Base-by-base conservation (phyloP, 2,113 vertebrate species). In the Vicugna pacos region DNA sequence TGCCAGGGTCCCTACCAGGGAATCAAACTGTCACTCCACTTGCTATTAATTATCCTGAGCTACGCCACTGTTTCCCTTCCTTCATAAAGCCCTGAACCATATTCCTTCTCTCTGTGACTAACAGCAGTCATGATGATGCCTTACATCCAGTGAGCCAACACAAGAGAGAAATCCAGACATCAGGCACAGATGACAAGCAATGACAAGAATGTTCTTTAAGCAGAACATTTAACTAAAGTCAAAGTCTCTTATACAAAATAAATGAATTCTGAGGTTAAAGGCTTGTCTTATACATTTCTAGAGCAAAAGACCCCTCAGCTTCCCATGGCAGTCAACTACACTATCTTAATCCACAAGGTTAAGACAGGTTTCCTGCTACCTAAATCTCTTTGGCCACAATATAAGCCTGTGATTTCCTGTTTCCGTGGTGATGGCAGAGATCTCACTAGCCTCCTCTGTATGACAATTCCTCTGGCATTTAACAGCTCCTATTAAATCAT, bases 1-100 rank as follows among this genome's bases (percentile, higher is more conserved):
- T 76, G 73, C 88, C 79, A 95, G 91, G 80, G 89, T 92, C 94
- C 93, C 96, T 97, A 35, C 1, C 19, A 95, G 97, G 97, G 67
- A 98, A 90, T 86, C 98, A 97, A 97, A 97, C 84, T 89, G 89
- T 97, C 96, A 89, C n/a, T 94, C 80, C 79, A 83, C 35, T 95
- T 95, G 84, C 83, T 95, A 98, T 96, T 97, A 98, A 62, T 97
- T 94, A 96, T 84, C 72, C 89, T 77, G 91, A 42, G 89, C 96
- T 70, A 22, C 6, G 3, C 69, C 96, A 95, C 83, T 70, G 80
- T 93, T 97, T 96, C 93, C 64, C 79, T 84, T 97, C 75, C 85
- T 92, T 96, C 85, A 83, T 15, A 60, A 97, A 97, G 83, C 88
- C 92, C 77, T 97, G 91, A 69, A 73, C 89, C 91, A 75, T 13